A percentile compares a stretch with the other conserved stretches of the same genome.
Evolutionary conservation across 2,797 vertebrate genomes (phyloP).

Genomic region (Phalloptychus januarius): DNA sequence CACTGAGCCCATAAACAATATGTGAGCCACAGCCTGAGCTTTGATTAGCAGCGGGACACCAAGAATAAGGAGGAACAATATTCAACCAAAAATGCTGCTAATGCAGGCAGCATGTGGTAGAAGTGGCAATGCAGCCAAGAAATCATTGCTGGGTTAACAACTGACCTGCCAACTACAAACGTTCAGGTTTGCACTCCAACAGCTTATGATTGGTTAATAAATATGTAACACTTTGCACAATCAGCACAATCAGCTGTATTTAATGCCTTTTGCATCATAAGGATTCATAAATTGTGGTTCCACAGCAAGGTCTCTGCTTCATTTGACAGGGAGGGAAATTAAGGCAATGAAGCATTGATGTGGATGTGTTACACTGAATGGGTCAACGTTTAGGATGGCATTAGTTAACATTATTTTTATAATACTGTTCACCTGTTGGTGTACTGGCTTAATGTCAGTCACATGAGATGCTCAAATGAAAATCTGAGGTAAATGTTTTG

Average conservation of each 20-base stretch:
- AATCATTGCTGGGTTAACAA: neutral
- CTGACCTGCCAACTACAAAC: neutral
- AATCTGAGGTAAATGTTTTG: neutral
- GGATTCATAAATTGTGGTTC: neutral
- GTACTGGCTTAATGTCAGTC: neutral
- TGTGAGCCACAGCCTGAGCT: slow-evolving; percentile 19
- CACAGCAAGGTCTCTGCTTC: neutral
- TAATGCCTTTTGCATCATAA: neutral
- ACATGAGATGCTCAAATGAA: neutral
- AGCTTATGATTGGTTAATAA: slow-evolving; percentile 13
- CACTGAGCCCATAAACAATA: slow-evolving; percentile 14
- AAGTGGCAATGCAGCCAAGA: neutral
- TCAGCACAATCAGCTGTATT: slow-evolving; percentile 1
- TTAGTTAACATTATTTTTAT: neutral
- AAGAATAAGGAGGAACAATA: slow-evolving; percentile 5
- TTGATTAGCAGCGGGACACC: slow-evolving; percentile 29
- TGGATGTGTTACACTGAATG: neutral
- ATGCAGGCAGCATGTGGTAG: slow-evolving; percentile 1
- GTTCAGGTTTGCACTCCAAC: neutral
- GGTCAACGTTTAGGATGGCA: neutral
- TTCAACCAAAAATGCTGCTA: slow-evolving; percentile 13
- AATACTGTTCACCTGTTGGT: neutral
- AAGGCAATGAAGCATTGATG: neutral
- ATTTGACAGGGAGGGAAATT: neutral
- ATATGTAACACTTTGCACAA: slow-evolving; percentile 2